A percentile compares a stretch with the other conserved stretches of the same genome.
Conservation (phyloP, 2,113 vertebrate species). For the Cariama cristata region DNA sequence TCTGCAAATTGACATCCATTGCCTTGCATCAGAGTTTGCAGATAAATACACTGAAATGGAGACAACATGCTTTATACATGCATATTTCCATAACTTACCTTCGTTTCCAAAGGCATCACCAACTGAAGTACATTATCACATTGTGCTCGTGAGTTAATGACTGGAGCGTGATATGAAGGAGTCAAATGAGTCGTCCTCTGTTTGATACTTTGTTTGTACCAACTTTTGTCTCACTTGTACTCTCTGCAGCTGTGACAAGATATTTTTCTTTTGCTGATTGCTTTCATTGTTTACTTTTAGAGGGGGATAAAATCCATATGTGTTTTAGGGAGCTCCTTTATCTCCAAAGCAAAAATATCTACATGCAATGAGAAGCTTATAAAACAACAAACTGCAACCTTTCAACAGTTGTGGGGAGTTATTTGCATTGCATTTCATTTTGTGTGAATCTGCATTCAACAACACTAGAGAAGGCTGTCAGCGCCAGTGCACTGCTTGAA, state of each 20-base stretch:
- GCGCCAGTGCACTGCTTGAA: not conserved
- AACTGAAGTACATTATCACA: not conserved
- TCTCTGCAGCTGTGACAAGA: not conserved
- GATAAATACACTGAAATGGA: not conserved
- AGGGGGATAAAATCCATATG: not conserved
- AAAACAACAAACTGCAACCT: not conserved
- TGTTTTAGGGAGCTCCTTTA: not conserved
- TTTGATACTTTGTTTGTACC: not conserved
- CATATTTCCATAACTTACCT: not conserved
- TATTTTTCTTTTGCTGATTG: not conserved
- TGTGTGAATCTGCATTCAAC: not conserved
- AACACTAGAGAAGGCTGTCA: not conserved
- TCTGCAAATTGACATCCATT: not conserved
- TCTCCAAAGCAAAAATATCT: not conserved
- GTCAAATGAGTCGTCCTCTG: not conserved
- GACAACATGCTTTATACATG: not conserved
- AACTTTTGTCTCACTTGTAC: not conserved
- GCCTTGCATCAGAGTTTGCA: not conserved
- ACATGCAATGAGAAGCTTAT: not conserved
- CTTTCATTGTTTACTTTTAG: not conserved
- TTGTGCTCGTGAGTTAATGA: not conserved
- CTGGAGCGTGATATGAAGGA: not conserved
- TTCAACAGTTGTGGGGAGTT: not conserved
- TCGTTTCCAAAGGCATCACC: not conserved
- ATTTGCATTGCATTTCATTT: not conserved